Evolutionary conservation across 1,140 invertebrate genomes (phyloP).

Genomic region (Pachypeltis micranthus): DNA sequence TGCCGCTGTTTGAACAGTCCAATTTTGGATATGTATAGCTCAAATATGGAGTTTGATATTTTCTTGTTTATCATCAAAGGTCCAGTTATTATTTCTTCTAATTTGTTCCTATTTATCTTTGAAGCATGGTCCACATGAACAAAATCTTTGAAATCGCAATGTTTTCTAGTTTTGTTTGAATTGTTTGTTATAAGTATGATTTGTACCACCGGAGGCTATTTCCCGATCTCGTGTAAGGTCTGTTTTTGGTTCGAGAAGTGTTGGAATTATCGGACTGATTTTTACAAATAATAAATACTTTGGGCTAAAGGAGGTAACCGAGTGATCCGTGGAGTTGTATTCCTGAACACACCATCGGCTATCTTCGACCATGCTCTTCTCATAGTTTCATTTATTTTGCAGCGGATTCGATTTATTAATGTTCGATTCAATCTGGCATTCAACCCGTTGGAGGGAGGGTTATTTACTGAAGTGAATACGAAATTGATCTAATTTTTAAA

Average conservation of each 20-base stretch:
- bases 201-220: neutral
- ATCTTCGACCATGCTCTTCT: constrained; percentile 17
- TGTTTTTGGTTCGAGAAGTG: no score
- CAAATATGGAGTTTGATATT: no score
- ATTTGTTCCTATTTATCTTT: no score
- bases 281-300: neutral
- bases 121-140: no score
- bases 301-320: constrained; percentile 10
- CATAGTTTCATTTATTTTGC: neutral
- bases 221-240: no score
- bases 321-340: no score
- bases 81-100: no score
- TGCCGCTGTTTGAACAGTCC: no score
- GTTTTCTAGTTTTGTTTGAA: neutral
- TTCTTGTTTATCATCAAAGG: no score
- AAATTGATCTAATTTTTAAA: constrained; percentile 21
- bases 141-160: neutral
- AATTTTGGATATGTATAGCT: no score
- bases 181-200: neutral
- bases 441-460: constrained; percentile 21
- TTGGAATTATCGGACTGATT: no score
- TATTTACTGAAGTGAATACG: no score
- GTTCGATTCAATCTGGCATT: constrained; percentile 20
- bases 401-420: constrained; percentile 20
- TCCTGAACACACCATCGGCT: constrained; percentile 2